Conservation (phyloP, 1,140 invertebrate genomes). For the Tetramorium alpestre region DNA sequence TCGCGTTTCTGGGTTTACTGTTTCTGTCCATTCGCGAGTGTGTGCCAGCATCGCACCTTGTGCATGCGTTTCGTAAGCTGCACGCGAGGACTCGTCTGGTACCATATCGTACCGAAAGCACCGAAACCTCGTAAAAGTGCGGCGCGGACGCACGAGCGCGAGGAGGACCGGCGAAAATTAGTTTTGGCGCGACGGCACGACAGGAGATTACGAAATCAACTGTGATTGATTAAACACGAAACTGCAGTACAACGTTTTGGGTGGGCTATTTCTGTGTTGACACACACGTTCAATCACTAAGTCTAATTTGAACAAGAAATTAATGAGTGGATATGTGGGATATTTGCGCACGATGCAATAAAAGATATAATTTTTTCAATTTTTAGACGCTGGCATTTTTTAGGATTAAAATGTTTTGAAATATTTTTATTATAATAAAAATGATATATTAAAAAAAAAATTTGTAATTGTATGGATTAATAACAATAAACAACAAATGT, state of each 20-base stretch:
- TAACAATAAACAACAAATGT: not conserved
- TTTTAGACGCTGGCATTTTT: not conserved
- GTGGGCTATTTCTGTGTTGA: not conserved
- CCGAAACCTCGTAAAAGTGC: slow-evolving; percentile 24
- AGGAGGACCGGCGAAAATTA: slow-evolving; percentile 25
- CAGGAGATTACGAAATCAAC: slow-evolving; percentile 11
- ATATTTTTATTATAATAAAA: not conserved
- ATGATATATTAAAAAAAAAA: not conserved
- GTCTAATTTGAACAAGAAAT: not conserved
- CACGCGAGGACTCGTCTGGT: slow-evolving; percentile 39
- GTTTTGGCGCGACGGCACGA: not conserved
- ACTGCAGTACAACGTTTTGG: not conserved
- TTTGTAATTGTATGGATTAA: not conserved
- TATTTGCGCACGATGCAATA: not conserved
- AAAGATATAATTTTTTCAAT: not conserved
- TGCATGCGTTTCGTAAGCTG: slow-evolving; percentile 40
- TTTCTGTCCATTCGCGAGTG: slow-evolving; percentile 62
- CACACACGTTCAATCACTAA: not conserved
- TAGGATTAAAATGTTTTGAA: not conserved
- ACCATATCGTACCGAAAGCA: slow-evolving; percentile 43
- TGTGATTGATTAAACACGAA: slow-evolving; percentile 7
- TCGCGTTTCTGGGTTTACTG: slow-evolving; percentile 79
- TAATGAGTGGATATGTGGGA: not conserved
- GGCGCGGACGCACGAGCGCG: not conserved
- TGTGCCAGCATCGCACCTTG: slow-evolving; percentile 52